phyloP scores from a whole-genome alignment of 2,113 vertebrate genomes.

The Ariopsis seemanni region DNA sequence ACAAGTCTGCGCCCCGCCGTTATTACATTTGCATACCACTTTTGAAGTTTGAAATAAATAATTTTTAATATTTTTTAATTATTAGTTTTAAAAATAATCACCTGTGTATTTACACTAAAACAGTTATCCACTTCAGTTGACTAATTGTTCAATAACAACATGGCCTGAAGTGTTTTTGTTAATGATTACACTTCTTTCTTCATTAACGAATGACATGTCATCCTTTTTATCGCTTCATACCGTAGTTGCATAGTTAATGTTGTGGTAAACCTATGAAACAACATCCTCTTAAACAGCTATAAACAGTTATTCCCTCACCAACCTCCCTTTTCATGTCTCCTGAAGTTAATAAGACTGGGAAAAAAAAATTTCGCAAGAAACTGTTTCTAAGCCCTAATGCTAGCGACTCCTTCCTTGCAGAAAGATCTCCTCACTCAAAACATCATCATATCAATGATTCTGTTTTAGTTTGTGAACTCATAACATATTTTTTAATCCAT shows the following conservation, averaged over 20 bases:
- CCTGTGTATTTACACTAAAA: no score
- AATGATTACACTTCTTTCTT: neutral
- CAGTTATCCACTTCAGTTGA: no score
- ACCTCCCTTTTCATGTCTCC: neutral
- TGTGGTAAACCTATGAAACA: neutral
- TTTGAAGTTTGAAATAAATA: no score
- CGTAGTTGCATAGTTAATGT: neutral
- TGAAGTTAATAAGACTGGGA: neutral
- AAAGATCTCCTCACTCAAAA: neutral
- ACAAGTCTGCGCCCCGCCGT: no score
- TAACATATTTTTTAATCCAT: neutral
- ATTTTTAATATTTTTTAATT: no score
- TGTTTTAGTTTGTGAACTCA: neutral
- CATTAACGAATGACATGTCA: neutral
- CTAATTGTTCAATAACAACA: neutral
- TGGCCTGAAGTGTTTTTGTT: neutral
- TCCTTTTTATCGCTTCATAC: neutral
- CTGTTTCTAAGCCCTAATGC: no score
- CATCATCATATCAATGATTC: neutral
- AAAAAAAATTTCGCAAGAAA: no score
- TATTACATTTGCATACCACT: no score
- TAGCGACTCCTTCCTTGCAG: neutral
- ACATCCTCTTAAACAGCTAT: neutral
- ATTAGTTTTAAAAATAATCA: no score
- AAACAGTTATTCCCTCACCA: neutral